A percentile compares a stretch with the other conserved stretches of the same genome.
These are phyloP conservation scores for Collichthys lucidus DNA, from an alignment of 2,113 vertebrate genomes.

Conservation along the genomic window DNA sequence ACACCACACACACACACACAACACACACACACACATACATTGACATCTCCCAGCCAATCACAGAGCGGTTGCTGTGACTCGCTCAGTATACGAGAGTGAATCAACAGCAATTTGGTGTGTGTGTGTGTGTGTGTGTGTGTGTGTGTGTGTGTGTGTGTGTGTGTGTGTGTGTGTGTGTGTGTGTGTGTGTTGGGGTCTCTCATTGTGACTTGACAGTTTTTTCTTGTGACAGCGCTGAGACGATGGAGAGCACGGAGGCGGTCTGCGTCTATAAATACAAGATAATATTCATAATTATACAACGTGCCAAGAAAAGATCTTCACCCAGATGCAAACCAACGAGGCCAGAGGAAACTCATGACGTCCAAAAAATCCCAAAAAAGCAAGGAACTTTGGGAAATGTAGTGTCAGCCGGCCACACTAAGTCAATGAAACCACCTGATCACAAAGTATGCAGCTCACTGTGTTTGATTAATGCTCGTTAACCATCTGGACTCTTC, in stretches of 20 bases:
- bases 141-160: background rate
- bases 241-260: background rate
- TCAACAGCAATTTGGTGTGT: slow-evolving; percentile 58
- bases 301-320: too few relatives aligned
- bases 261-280: too few relatives aligned
- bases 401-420: background rate
- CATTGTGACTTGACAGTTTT: slow-evolving; percentile 11
- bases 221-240: background rate
- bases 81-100: slow-evolving; percentile 24
- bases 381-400: background rate
- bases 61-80: slow-evolving; percentile 13
- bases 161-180: background rate
- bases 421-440: slow-evolving; percentile 4
- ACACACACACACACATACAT: background rate
- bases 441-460: background rate
- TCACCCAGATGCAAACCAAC: too few relatives aligned
- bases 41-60: slow-evolving; percentile 43
- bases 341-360: too few relatives aligned
- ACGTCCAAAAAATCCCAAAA: too few relatives aligned
- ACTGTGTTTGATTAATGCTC: background rate
- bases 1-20: background rate
- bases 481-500: background rate
- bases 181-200: slow-evolving; percentile 19
- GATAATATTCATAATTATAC: too few relatives aligned
- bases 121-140: slow-evolving; percentile 7